A percentile compares a stretch with the other conserved stretches of the same genome.
These are phyloP conservation scores for Epinephelus awoara DNA, from an alignment of 2,797 vertebrate species.

Conservation along the genomic window DNA sequence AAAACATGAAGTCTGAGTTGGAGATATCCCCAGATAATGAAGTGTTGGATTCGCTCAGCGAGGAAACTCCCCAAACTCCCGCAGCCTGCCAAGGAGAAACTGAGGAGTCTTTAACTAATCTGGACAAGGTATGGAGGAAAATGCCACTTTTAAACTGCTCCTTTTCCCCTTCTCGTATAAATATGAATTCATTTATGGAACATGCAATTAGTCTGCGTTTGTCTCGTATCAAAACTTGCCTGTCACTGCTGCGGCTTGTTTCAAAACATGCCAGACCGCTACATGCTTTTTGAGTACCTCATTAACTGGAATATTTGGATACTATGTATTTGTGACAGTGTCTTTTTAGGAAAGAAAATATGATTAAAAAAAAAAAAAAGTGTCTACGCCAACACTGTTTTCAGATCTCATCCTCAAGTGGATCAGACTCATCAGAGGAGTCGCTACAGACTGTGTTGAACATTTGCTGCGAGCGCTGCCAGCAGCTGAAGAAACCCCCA, in stretches of 20 bases:
- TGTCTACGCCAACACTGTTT: conserved; percentile 35
- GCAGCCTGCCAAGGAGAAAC: conserved; percentile 68
- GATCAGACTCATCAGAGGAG: conserved; percentile 53
- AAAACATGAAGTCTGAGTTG: conserved; percentile 73
- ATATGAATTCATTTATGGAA: conserved; percentile 52
- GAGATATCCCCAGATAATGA: conserved; percentile 79
- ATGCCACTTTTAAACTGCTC: conserved; percentile 53
- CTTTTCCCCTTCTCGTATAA: conserved; percentile 38
- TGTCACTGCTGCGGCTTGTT: conserved; percentile 31
- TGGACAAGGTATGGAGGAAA: conserved; percentile 70
- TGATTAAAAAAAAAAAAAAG: neutral
- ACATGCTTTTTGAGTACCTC: conserved; percentile 29
- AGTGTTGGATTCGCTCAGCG: conserved; percentile 71
- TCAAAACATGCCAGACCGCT: conserved; percentile 27
- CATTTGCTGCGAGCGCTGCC: conserved; percentile 55
- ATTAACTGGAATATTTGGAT: conserved; percentile 47
- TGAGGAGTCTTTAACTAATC: conserved; percentile 69
- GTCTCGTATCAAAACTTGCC: conserved; percentile 39
- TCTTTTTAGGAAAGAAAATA: conserved; percentile 13
- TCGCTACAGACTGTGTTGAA: conserved; percentile 27
- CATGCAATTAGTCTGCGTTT: conserved; percentile 57
- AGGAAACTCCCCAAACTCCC: conserved; percentile 65
- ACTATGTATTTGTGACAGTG: conserved; percentile 2
- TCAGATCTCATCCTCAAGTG: conserved; percentile 45
- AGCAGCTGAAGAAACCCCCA: conserved; percentile 53